Evolutionary conservation across 2,797 vertebrate species (phyloP), one percentile per base, ranked within the genome.

Genomic region (Esox lucius): DNA sequence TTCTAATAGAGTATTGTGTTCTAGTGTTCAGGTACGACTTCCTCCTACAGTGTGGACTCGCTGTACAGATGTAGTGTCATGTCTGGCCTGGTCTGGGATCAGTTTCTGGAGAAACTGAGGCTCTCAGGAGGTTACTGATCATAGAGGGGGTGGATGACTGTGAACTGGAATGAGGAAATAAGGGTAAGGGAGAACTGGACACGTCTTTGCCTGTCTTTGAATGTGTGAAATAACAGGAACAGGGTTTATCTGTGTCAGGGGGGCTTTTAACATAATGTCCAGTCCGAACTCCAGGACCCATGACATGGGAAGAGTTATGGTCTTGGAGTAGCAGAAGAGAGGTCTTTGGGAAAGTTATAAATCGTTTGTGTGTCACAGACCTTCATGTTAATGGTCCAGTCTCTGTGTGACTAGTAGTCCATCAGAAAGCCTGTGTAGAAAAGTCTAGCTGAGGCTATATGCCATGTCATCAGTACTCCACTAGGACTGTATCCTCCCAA

Each of bases 401-500:
- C 70, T 75, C 26, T 74, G 62, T 56, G 22, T 24, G 56, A 61
- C 56, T 61, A 24, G 56, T 61, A 13, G 56, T 61, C 56, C 56
- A 61, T 61, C 22, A 26, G 56, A 59, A 59, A 22, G 24, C 22
- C 22, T 59, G n/a, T 8, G n/a, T 11, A 24, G 53, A 22, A 59
- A n/a, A 24, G 53, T 35, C 56, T 48, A 26, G n/a, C 35, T 61
- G 12, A 17, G 7, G n/a, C n/a, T n/a, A 49, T 11, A 24, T 42
- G n/a, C 4, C 26, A 51, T 84, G 81, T 71, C 84, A 82, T 87
- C 82, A 75, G 78, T 75, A 80, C 73, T 89, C 86, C 84, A 83
- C 84, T 75, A 74, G 82, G 74, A 75, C 76, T 68, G 6, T 74
- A 80, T 84, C 56, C 82, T 72, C 72, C 70, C 80, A 91, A 94